Percentiles rank a stretch among this genome's conserved stretches.
Evolutionary conservation across 2,888 invertebrate species (phyloP).

Genomic region (Zeuzera pyrina): DNA sequence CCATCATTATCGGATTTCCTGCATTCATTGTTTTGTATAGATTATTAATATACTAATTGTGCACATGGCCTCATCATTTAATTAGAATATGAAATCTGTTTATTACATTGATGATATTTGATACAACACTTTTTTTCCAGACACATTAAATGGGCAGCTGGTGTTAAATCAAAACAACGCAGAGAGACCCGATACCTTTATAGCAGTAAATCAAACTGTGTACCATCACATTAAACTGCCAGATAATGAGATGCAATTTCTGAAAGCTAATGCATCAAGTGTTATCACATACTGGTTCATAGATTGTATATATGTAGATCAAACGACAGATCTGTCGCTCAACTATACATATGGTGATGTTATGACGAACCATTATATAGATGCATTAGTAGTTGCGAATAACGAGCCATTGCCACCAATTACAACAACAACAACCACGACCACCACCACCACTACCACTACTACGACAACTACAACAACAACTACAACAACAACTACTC

Average conservation of each 20-base stretch:
- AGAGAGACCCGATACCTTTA: constrained; percentile 69
- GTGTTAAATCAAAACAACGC: constrained; percentile 75
- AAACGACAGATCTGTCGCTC: constrained; percentile 74
- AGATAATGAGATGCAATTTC: constrained; percentile 74
- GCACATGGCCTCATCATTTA: no score
- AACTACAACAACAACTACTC: constrained; percentile 39
- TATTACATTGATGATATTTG: background rate
- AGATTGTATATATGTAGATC: constrained; percentile 80
- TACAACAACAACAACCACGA: constrained; percentile 61
- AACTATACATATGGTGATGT: constrained; percentile 76
- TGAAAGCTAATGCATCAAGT: constrained; percentile 56
- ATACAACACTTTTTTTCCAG: constrained; percentile 45
- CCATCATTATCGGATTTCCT: no score
- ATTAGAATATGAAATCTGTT: no score
- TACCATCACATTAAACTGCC: constrained; percentile 73
- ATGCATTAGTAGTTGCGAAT: constrained; percentile 81
- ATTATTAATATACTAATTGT: no score
- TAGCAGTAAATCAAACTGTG: constrained; percentile 75
- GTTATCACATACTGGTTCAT: constrained; percentile 84
- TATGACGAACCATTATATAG: constrained; percentile 75
- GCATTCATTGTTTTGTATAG: no score
- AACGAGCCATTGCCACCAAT: constrained; percentile 74
- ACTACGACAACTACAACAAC: constrained; percentile 54
- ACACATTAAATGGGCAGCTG: constrained; percentile 78
- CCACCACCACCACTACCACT: constrained; percentile 54